phyloP scores from a whole-genome alignment of 1,140 invertebrate genomes.

The Microplitis mediator region DNA sequence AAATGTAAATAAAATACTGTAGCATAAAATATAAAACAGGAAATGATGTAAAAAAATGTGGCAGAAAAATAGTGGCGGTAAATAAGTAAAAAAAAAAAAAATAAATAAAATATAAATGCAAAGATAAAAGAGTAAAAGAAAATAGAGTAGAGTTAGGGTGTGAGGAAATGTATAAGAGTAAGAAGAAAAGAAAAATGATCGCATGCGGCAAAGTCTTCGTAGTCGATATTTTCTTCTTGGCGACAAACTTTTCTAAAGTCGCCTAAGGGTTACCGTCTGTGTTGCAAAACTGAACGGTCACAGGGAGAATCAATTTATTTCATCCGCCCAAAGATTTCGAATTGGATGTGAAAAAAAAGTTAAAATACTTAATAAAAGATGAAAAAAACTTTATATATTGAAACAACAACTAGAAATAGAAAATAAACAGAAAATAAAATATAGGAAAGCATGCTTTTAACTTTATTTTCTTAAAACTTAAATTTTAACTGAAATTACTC shows the following conservation, averaged over 20 bases:
- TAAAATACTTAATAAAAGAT: neutral
- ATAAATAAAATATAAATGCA: too few species aligned
- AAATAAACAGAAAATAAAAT: too few species aligned
- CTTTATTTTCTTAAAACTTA: too few species aligned
- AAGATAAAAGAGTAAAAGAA: neutral
- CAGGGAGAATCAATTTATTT: slow-evolving; percentile 26
- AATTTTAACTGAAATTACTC: too few species aligned
- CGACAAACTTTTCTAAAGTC: slow-evolving; percentile 15
- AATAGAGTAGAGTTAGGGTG: neutral
- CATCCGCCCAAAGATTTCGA: neutral
- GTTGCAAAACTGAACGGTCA: slow-evolving; percentile 2
- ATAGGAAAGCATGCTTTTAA: too few species aligned
- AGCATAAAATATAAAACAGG: neutral
- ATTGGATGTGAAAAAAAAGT: neutral
- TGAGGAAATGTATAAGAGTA: neutral
- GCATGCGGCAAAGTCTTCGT: slow-evolving; percentile 5
- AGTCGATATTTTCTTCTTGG: neutral
- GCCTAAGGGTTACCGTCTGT: neutral
- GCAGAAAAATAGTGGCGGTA: neutral
- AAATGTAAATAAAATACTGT: neutral
- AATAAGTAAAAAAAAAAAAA: neutral
- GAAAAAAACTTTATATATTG: neutral
- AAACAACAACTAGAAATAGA: neutral
- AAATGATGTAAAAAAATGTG: slow-evolving; percentile 14
- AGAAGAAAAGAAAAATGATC: neutral